These are phyloP conservation scores for Leptocoma aspasia DNA, from an alignment of 2,113 vertebrate species.

Conservation along the genomic window DNA sequence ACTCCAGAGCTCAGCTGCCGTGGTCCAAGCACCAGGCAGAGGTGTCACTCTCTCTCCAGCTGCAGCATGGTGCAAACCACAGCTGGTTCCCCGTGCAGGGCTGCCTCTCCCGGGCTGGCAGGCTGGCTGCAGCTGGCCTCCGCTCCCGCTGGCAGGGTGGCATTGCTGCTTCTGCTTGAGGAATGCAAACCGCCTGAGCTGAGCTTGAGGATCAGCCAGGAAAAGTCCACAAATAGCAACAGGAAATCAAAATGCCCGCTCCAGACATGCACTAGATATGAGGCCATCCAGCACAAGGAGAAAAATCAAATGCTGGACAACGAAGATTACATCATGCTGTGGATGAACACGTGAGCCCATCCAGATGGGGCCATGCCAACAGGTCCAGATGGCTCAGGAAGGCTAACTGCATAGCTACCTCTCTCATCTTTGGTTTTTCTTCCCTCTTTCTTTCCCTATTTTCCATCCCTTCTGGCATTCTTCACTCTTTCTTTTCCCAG, in stretches of 20 bases:
- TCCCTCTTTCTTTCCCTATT: slow-evolving; percentile 27
- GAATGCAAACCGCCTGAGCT: slow-evolving; percentile 22
- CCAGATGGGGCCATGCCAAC: slow-evolving; percentile 76
- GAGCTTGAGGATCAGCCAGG: slow-evolving; percentile 12
- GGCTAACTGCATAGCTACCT: slow-evolving; percentile 73
- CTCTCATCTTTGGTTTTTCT: slow-evolving; percentile 51
- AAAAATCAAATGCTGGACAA: slow-evolving; percentile 17
- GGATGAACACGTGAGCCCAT: slow-evolving; percentile 46
- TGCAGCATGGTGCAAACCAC: neutral
- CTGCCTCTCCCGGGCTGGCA: neutral
- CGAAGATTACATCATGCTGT: slow-evolving; percentile 72
- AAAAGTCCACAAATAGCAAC: slow-evolving; percentile 61
- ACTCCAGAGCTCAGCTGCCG: neutral
- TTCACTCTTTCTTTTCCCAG: slow-evolving; percentile 26
- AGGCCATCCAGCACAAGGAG: slow-evolving; percentile 34
- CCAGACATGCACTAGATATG: slow-evolving; percentile 36
- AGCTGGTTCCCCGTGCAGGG: neutral
- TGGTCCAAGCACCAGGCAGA: neutral
- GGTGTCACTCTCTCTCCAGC: neutral
- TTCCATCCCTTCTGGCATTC: neutral
- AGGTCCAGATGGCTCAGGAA: slow-evolving; percentile 75
- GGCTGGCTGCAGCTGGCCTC: neutral
- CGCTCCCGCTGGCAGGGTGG: neutral
- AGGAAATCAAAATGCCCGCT: slow-evolving; percentile 52
- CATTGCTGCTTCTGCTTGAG: slow-evolving; percentile 17